A percentile compares a stretch with the other conserved stretches of the same genome.
These are phyloP conservation scores for Caenorhabditis sp. DNA, from an alignment of 2,888 invertebrate species.

Conservation along the genomic window DNA sequence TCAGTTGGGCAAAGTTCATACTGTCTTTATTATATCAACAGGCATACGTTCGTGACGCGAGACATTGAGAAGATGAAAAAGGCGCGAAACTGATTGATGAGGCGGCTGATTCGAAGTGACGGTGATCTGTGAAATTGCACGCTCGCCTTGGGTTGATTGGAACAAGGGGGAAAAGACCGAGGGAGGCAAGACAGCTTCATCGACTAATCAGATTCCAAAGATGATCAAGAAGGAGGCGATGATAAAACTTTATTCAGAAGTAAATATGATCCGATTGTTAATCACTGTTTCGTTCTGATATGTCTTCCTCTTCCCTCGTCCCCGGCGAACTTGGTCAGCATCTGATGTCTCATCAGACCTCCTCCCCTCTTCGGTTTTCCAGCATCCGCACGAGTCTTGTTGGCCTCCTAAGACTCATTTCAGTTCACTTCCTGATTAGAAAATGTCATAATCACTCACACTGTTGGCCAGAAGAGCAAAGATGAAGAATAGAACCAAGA, in stretches of 20 bases:
- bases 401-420: not conserved
- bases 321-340: not conserved
- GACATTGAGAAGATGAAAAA: not conserved
- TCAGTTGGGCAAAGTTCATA: not conserved
- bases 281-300: not conserved
- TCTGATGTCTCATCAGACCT: not conserved
- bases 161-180: too few relatives aligned
- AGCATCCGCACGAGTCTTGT: conserved; percentile 12
- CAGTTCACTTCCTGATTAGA: not conserved
- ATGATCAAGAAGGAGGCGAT: too few relatives aligned
- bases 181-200: too few relatives aligned
- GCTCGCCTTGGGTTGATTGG: not conserved
- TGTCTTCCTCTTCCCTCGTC: not conserved
- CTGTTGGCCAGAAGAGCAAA: not conserved
- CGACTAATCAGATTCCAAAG: too few relatives aligned
- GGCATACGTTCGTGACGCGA: not conserved
- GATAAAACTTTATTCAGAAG: not conserved
- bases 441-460: not conserved
- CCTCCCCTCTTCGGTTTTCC: not conserved
- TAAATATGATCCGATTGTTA: too few relatives aligned
- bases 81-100: conserved; percentile 41
- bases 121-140: not conserved
- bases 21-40: not conserved
- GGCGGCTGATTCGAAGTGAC: not conserved
- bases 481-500: not conserved